Base-by-base conservation (phyloP, 2,888 invertebrate genomes). In the Minunthozetes semirufus region DNA sequence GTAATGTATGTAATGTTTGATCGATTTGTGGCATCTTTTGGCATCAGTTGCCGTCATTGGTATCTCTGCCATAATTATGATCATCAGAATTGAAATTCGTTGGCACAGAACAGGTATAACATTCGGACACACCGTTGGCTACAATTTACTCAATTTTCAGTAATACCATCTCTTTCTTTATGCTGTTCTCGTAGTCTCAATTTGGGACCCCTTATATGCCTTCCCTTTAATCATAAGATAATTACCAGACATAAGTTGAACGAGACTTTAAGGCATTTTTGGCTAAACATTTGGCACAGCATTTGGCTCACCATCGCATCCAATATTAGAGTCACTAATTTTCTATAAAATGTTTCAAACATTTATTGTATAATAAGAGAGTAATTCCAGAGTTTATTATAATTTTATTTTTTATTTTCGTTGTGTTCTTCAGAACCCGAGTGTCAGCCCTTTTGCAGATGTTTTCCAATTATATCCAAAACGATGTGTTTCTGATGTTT, bases 171-270 rank as follows among this genome's bases (percentile, higher is more conserved):
- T 15, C 29, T 29, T 22, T 27, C 25, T 25, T 13, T 59, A 59
- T 59, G 59, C 59, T 25, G 19, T 11, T 4, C 61, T 25, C 25
- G 27, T 27, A 22, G 11, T 33, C 27, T 9, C 29, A 33, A 50
- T 33, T 63, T 29, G 27, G 15, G 33, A 4, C n/a, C n/a, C n/a
- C n/a, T n/a, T n/a, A n/a, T n/a, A n/a, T 22, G n/a, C 19, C 56
- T 42, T 29, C 68, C 63, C 68, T 68, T 68, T 68, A 68, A 68
- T 68, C 42, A 68, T 68, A 29, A 46, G 68, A 68, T 68, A 68
- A 68, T 68, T 68, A 68, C 22, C 68, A 27, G 68, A 19, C 38
- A 42, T 38, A 38, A 68, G 42, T 38, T 68, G 42, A 68, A 68
- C 42, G 15, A 38, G 19, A 22, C 68, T 68, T 42, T 9, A 42